Percentiles rank a stretch among this genome's conserved stretches.
Evolutionary conservation across 2,797 vertebrate species (phyloP).

Genomic region (Triplophysa bombifrons): DNA sequence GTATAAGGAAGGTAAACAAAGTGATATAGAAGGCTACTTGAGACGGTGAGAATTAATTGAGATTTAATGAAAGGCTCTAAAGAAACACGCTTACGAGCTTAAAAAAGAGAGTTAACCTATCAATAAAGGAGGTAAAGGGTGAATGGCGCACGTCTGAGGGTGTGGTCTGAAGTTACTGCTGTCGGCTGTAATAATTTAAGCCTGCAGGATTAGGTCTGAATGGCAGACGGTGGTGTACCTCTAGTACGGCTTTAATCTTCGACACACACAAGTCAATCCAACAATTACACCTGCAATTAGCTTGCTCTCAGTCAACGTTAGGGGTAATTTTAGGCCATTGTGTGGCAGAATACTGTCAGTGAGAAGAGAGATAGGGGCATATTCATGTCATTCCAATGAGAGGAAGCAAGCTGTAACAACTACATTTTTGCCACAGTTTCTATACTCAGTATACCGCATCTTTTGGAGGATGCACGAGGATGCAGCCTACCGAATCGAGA

Average conservation of each 20-base stretch:
- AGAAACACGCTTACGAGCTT: constrained; percentile 34
- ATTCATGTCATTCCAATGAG: constrained; percentile 43
- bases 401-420: background rate
- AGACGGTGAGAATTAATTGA: constrained; percentile 47
- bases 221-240: constrained; percentile 44
- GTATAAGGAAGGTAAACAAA: constrained; percentile 8
- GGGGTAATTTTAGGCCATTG: constrained; percentile 50
- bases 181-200: constrained; percentile 52
- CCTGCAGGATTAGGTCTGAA: constrained; percentile 57
- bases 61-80: constrained; percentile 65
- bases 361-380: constrained; percentile 43
- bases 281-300: constrained; percentile 74
- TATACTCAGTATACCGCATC: background rate
- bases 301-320: constrained; percentile 54
- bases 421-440: background rate
- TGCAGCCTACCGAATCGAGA: no score
- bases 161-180: constrained; percentile 44
- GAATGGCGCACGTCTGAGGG: constrained; percentile 49
- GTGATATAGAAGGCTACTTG: constrained; percentile 38
- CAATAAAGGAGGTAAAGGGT: constrained; percentile 45
- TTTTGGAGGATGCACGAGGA: no score
- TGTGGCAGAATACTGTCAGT: constrained; percentile 42
- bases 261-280: constrained; percentile 61
- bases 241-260: constrained; percentile 54
- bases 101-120: constrained; percentile 38